A percentile compares a stretch with the other conserved stretches of the same genome.
phyloP scores from a whole-genome alignment of 2,888 invertebrate species.

The Cheilosia impressa region DNA sequence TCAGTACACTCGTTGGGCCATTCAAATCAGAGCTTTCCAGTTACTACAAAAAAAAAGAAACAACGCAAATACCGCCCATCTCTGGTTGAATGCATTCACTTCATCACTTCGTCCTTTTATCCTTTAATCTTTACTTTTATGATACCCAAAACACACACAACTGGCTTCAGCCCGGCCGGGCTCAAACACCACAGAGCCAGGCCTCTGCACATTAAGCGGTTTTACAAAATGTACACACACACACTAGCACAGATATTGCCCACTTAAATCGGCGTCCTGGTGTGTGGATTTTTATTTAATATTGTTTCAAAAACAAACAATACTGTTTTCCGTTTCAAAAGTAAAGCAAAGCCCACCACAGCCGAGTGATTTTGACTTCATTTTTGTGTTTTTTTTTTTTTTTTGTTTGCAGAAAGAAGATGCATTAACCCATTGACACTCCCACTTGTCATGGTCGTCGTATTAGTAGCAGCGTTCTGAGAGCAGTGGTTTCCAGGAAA shows the following conservation, averaged over 20 bases:
- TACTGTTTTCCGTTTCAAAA: constrained; percentile 54
- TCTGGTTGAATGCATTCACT: constrained; percentile 74
- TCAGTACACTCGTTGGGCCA: constrained; percentile 45
- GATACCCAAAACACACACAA: constrained; percentile 56
- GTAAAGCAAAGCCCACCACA: constrained; percentile 63
- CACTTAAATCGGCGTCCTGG: constrained; percentile 49
- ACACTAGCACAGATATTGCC: constrained; percentile 24
- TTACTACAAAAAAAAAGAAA: constrained; percentile 17
- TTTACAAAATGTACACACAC: constrained; percentile 53
- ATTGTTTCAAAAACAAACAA: constrained; percentile 72
- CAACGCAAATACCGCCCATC: constrained; percentile 54
- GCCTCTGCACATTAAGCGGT: constrained; percentile 60
- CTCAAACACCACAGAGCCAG: constrained; percentile 21
- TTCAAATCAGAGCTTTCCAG: constrained; percentile 58
- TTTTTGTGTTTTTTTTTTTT: constrained; percentile 10
- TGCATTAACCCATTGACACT: constrained; percentile 75
- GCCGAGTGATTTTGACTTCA: constrained; percentile 12
- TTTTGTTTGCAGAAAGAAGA: constrained; percentile 53
- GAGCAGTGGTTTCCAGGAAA: constrained; percentile 35
- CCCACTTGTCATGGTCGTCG: constrained; percentile 67
- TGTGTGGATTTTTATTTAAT: constrained; percentile 69
- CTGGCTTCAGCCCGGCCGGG: not conserved
- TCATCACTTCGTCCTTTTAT: constrained; percentile 73
- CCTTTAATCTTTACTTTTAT: constrained; percentile 69
- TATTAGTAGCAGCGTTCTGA: constrained; percentile 36